These are phyloP conservation scores for Antechinus flavipes DNA, from an alignment of 2,113 vertebrate genomes.

Conservation along the genomic window DNA sequence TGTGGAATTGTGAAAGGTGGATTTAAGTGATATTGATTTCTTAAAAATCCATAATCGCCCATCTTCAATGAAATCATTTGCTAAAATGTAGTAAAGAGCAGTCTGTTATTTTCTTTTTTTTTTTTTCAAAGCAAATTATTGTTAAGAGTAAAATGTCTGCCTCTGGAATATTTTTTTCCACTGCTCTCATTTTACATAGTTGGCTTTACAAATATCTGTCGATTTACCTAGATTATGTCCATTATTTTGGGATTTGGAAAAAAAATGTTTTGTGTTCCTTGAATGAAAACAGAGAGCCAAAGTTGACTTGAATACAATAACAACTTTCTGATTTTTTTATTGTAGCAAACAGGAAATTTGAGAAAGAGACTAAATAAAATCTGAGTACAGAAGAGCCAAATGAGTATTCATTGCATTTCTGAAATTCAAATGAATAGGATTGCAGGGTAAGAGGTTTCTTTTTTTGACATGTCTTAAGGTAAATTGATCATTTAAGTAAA, in stretches of 20 bases:
- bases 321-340: slow-evolving; percentile 30
- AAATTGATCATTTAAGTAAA: slow-evolving; percentile 25
- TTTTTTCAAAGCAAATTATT: slow-evolving; percentile 49
- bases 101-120: background rate
- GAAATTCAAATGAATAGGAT: background rate
- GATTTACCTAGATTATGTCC: background rate
- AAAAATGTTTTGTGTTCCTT: slow-evolving; percentile 28
- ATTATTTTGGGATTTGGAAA: background rate
- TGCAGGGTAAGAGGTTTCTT: slow-evolving; percentile 48
- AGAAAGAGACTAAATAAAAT: slow-evolving; percentile 17
- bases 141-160: slow-evolving; percentile 2
- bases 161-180: slow-evolving; percentile 6
- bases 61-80: slow-evolving; percentile 27
- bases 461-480: slow-evolving; percentile 47
- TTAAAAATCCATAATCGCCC: slow-evolving; percentile 53
- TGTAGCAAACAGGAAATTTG: background rate
- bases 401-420: slow-evolving; percentile 10
- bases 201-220: background rate
- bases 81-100: background rate
- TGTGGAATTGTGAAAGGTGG: slow-evolving; percentile 52
- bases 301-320: background rate
- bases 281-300: slow-evolving; percentile 30
- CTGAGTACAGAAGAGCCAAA: background rate
- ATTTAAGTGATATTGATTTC: slow-evolving; percentile 46
- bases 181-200: background rate